A percentile compares a stretch with the other conserved stretches of the same genome.
These are phyloP conservation scores for Carapus acus DNA, from an alignment of 2,797 vertebrate genomes.

Conservation along the genomic window DNA sequence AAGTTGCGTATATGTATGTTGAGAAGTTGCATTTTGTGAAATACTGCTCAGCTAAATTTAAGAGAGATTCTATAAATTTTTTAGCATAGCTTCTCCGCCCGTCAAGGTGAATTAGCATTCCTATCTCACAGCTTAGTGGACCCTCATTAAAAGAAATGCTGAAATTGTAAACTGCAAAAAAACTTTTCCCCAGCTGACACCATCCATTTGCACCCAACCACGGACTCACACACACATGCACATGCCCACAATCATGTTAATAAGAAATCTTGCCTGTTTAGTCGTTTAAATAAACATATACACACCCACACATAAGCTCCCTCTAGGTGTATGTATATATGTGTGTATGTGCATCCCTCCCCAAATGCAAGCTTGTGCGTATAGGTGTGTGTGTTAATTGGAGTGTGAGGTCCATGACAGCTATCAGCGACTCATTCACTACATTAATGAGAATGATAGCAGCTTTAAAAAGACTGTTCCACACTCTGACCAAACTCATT, in stretches of 20 bases:
- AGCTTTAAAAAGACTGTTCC: constrained; percentile 97
- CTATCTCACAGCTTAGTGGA: constrained; percentile 62
- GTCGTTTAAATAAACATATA: constrained; percentile 14
- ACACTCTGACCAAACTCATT: constrained; percentile 99
- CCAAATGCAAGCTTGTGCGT: not conserved
- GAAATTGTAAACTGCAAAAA: constrained; percentile 68
- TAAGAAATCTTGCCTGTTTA: constrained; percentile 22
- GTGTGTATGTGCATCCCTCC: too few species aligned
- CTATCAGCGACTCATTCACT: constrained; percentile 96
- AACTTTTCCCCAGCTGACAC: constrained; percentile 38
- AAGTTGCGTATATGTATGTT: constrained; percentile 18
- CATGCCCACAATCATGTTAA: constrained; percentile 2
- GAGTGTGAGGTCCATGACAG: constrained; percentile 99
- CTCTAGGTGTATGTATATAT: too few species aligned
- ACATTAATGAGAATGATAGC: constrained; percentile 99
- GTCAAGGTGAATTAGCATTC: constrained; percentile 65
- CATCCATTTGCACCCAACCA: constrained; percentile 22
- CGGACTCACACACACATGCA: not conserved
- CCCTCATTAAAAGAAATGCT: constrained; percentile 61
- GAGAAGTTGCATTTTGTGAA: constrained; percentile 53
- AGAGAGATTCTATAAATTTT: constrained; percentile 67
- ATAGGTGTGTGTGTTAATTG: constrained; percentile 78
- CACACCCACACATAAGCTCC: not conserved
- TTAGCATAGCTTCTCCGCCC: constrained; percentile 47
- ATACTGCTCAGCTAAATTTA: constrained; percentile 55